Base-by-base conservation (phyloP, 92 coral and sea anemone genomes). In the Heteractis magnifica region DNA sequence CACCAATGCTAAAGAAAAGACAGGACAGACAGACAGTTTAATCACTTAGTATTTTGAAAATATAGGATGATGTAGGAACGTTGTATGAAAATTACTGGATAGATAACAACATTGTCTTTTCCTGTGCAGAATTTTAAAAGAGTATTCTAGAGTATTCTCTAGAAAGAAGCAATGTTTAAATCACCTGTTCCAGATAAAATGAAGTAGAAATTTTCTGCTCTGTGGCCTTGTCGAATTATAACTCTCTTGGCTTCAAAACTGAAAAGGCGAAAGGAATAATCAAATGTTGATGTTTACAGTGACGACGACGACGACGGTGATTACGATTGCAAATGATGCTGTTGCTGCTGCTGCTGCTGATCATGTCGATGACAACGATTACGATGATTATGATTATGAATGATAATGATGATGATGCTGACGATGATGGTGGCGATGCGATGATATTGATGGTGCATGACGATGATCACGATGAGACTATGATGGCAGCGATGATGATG, bases 161-260 rank as follows among this genome's bases (percentile, higher is more conserved):
- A 34, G 44, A 34, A 34, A 34, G 44, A 34, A 34, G 44, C 44
- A 2, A 34, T 34, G 44, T 34, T 34, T 34, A 34, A 34, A 34
- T 73, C 64, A 94, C 98, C 98, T 85, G 96, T 88, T 58, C 98
- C 98, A 15, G 98, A 92, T 6, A 94, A 90, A 72, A 94, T 92
- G 60, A 94, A 94, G 71, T 94, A 94, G 53, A 94, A 94, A 72
- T 93, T 92, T 85, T 94, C 98, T 5, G 98, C 98, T 89, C 89
- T 86, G 86, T 94, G 98, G 3, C 98, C 98, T 78, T 94, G 98
- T 80, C 98, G 88, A 20, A 94, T 94, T 6, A 94, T 94, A 49
- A 94, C 94, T 76, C 98, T 89, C 65, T 93, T 93, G 14, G 94
- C 97, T 84, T 94, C 98, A 78, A 94, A 94, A 71, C 98, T 94